phyloP scores from a whole-genome alignment of 1,140 invertebrate species.

The Tetramorium parvispinum region DNA sequence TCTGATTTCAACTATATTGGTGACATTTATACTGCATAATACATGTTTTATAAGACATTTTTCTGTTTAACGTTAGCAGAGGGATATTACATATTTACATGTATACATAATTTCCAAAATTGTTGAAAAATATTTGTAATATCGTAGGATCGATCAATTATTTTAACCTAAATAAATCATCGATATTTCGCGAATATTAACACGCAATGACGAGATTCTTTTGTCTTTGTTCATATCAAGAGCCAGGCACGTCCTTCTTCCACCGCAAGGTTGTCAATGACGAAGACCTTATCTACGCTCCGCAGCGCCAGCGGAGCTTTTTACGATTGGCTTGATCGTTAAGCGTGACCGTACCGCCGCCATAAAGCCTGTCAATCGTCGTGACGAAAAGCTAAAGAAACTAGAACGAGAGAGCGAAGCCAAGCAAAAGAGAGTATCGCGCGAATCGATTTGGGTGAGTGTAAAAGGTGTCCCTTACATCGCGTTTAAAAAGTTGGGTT shows the following conservation, averaged over 20 bases:
- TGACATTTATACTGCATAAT: background rate
- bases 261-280: slow-evolving; percentile 45
- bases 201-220: background rate
- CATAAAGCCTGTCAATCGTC: slow-evolving; percentile 66
- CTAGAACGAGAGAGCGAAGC: slow-evolving; percentile 30
- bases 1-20: background rate
- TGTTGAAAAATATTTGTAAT: background rate
- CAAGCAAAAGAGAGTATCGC: slow-evolving; percentile 20
- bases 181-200: background rate
- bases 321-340: slow-evolving; percentile 71
- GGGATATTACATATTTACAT: background rate
- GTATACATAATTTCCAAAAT: background rate
- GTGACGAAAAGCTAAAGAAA: slow-evolving; percentile 61
- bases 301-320: slow-evolving; percentile 51
- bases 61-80: background rate
- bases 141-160: background rate
- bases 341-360: slow-evolving; percentile 52
- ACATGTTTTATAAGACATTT: background rate
- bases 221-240: slow-evolving; percentile 10
- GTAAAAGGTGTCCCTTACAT: slow-evolving; percentile 4
- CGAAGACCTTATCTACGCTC: slow-evolving; percentile 66
- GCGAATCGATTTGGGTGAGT: slow-evolving; percentile 18
- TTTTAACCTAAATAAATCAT: background rate
- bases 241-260: slow-evolving; percentile 8
- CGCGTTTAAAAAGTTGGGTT: slow-evolving; percentile 4